Conservation (phyloP, 2,888 invertebrate species). For the Baccha elongata region DNA sequence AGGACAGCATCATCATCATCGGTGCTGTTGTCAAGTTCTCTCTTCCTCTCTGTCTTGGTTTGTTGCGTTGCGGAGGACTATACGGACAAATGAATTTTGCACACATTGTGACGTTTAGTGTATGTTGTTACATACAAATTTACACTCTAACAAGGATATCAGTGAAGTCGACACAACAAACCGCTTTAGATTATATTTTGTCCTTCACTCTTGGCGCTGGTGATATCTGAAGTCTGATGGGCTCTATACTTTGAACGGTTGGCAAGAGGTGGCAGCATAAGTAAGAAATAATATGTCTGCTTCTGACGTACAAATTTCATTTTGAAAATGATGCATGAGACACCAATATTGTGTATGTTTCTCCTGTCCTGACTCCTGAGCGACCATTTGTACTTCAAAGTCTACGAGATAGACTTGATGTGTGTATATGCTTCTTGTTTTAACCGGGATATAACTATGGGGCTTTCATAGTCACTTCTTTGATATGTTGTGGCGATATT, state of each 20-base stretch:
- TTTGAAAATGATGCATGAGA: conserved; percentile 63
- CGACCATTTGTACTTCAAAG: conserved; percentile 52
- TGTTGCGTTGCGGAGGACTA: conserved; percentile 47
- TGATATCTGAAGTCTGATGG: conserved; percentile 17
- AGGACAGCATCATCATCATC: conserved; percentile 44
- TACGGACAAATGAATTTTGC: conserved; percentile 53
- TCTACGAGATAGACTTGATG: conserved; percentile 40
- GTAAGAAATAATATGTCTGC: conserved; percentile 61
- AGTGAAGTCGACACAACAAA: conserved; percentile 46
- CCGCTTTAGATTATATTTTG: conserved; percentile 50
- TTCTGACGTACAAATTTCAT: conserved; percentile 59
- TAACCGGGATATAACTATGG: conserved; percentile 1
- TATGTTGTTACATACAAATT: conserved; percentile 38
- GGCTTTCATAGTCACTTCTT: conserved; percentile 37
- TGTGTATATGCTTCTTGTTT: conserved; percentile 4
- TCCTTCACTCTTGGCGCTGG: conserved; percentile 8
- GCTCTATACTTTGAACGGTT: conserved; percentile 6
- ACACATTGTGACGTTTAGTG: conserved; percentile 53
- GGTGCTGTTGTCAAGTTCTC: conserved; percentile 37
- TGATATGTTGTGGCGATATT: conserved; percentile 20
- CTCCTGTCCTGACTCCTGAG: conserved; percentile 10
- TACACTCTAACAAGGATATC: conserved; percentile 63
- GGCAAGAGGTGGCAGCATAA: conserved; percentile 21
- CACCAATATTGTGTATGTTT: conserved; percentile 25
- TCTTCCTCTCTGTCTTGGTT: conserved; percentile 14